phyloP scores from a whole-genome alignment of 30 jellyfish, hydroid and myxozoan species.

The Hydractinia symbiolongicarpus region DNA sequence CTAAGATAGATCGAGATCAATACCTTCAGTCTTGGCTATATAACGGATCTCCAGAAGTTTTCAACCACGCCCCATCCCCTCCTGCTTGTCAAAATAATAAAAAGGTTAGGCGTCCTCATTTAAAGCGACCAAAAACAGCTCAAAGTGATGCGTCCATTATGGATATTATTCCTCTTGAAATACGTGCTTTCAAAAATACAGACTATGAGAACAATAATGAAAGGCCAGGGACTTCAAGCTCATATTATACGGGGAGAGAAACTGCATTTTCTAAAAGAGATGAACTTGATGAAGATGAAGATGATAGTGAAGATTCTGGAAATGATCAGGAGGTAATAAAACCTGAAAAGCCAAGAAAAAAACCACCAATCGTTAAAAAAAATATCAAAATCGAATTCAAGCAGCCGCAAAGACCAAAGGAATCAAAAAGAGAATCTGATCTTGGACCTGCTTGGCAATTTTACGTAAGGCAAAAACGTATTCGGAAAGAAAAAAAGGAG shows the following conservation, averaged over 20 bases:
- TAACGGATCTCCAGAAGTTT: not conserved
- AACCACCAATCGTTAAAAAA: not conserved
- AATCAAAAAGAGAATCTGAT: slow-evolving; percentile 10
- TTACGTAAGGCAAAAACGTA: slow-evolving; percentile 5
- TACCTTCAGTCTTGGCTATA: slow-evolving; percentile 21
- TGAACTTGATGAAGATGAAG: not conserved
- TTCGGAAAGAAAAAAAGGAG: not conserved
- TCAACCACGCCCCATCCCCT: not conserved
- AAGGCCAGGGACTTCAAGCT: slow-evolving; percentile 15
- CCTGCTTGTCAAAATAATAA: not conserved
- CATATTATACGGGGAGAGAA: slow-evolving; percentile 10
- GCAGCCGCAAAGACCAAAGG: not conserved
- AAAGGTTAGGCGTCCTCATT: not conserved
- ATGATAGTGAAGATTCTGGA: no score
- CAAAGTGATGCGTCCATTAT: slow-evolving; percentile 16
- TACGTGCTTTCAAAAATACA: not conserved
- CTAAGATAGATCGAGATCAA: slow-evolving; percentile 33
- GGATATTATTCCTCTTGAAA: slow-evolving; percentile 28
- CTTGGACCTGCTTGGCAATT: slow-evolving; percentile 28
- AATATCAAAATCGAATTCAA: not conserved
- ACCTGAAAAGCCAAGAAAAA: not conserved
- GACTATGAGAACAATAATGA: not conserved
- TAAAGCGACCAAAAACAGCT: slow-evolving; percentile 31
- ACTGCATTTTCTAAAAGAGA: slow-evolving; percentile 1
- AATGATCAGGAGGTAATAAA: not conserved